A percentile compares a stretch with the other conserved stretches of the same genome.
These are phyloP conservation scores for Bombus huntii DNA, from an alignment of 1,140 invertebrate species.

Conservation along the genomic window DNA sequence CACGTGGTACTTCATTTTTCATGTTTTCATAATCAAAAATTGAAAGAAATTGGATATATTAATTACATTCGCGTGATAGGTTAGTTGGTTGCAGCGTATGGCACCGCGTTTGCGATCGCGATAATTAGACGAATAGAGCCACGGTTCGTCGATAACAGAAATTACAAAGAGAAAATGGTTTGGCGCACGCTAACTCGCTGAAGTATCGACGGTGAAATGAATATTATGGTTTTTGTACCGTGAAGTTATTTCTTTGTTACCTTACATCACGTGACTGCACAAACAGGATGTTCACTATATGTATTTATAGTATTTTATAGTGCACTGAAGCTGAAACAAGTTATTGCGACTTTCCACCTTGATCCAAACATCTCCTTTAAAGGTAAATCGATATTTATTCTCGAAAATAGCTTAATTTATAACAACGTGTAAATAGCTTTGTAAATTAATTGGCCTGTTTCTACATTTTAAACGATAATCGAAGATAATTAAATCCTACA, in stretches of 20 bases:
- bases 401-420: neutral
- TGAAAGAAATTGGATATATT: neutral
- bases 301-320: neutral
- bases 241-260: conserved; percentile 30
- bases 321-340: neutral
- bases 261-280: neutral
- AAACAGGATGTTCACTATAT: neutral
- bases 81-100: conserved; percentile 6
- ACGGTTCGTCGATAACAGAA: conserved; percentile 26
- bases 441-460: neutral
- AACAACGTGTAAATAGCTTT: neutral
- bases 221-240: conserved; percentile 29
- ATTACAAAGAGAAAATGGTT: conserved; percentile 48
- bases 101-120: conserved; percentile 15
- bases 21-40: neutral
- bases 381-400: neutral
- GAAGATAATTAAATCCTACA: neutral
- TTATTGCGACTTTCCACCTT: neutral
- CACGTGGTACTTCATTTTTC: neutral
- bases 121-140: conserved; percentile 33
- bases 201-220: conserved; percentile 35
- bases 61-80: conserved; percentile 42
- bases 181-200: neutral
- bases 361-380: neutral
- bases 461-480: neutral